Percentiles rank a stretch among this genome's conserved stretches.
These are phyloP conservation scores for Chelon auratus DNA, from an alignment of 2,797 vertebrate species.

Conservation along the genomic window DNA sequence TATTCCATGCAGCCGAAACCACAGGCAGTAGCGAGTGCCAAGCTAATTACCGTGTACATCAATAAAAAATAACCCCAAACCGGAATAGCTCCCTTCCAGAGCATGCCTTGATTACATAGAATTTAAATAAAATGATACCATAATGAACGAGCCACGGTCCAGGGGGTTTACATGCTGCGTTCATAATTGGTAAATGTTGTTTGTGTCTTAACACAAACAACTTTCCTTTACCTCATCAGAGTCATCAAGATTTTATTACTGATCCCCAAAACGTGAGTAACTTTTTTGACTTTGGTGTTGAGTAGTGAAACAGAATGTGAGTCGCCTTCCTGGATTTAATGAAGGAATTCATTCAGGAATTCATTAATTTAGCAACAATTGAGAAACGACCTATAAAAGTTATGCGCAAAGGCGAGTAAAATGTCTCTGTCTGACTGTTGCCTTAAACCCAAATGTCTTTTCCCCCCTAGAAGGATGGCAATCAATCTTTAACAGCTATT, in stretches of 20 bases:
- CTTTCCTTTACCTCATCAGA: slow-evolving; percentile 80
- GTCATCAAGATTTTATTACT: slow-evolving; percentile 66
- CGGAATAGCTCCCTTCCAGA: slow-evolving; percentile 79
- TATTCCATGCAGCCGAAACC: slow-evolving; percentile 82
- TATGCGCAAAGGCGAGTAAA: slow-evolving; percentile 16
- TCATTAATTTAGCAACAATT: slow-evolving; percentile 31
- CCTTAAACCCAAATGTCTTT: slow-evolving; percentile 7
- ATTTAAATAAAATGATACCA: slow-evolving; percentile 78
- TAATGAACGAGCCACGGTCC: slow-evolving; percentile 76
- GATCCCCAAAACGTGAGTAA: slow-evolving; percentile 48
- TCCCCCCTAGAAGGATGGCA: slow-evolving; percentile 12
- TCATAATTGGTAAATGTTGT: slow-evolving; percentile 73
- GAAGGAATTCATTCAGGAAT: slow-evolving; percentile 37
- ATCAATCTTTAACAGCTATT: slow-evolving; percentile 48
- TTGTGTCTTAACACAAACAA: slow-evolving; percentile 63
- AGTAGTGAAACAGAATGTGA: slow-evolving; percentile 20
- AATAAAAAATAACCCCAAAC: slow-evolving; percentile 87
- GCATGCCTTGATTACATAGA: slow-evolving; percentile 82
- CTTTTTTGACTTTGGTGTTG: slow-evolving; percentile 42
- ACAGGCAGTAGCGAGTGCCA: slow-evolving; percentile 81
- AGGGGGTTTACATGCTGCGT: slow-evolving; percentile 69
- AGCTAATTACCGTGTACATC: slow-evolving; percentile 87
- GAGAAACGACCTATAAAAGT: slow-evolving; percentile 29
- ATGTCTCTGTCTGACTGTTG: slow-evolving; percentile 9
- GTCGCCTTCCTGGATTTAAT: slow-evolving; percentile 40